These are phyloP conservation scores for Erebia palarica DNA, from an alignment of 2,888 invertebrate genomes.

Conservation along the genomic window DNA sequence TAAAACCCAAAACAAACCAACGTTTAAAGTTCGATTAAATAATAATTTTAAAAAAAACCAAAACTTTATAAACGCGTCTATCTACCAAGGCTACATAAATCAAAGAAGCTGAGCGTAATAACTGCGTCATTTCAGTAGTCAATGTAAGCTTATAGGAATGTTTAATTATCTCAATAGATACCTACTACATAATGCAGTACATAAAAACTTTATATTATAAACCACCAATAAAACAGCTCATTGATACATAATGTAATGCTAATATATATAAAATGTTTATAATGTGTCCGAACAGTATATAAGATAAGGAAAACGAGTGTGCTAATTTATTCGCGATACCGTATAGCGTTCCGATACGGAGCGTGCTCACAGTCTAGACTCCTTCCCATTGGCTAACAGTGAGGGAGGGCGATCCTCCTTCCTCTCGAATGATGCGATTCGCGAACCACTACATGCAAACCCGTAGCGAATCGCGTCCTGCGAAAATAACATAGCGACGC, in stretches of 20 bases:
- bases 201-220: constrained; percentile 14
- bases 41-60: constrained; percentile 35
- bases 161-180: constrained; percentile 14
- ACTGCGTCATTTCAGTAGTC: constrained; percentile 26
- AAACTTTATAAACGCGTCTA: constrained; percentile 60
- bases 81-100: constrained; percentile 69
- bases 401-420: constrained; percentile 80
- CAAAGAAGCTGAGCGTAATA: constrained; percentile 47
- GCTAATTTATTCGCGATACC: constrained; percentile 76
- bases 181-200: constrained; percentile 5
- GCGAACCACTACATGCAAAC: constrained; percentile 63
- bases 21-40: constrained; percentile 23
- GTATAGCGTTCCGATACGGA: constrained; percentile 53
- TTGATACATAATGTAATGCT: constrained; percentile 31
- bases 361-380: constrained; percentile 57
- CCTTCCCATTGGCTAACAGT: constrained; percentile 66
- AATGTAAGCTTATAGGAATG: constrained; percentile 4
- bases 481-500: constrained; percentile 50
- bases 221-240: constrained; percentile 25
- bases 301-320: constrained; percentile 44
- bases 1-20: constrained; percentile 27
- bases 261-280: constrained; percentile 43
- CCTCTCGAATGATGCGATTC: constrained; percentile 78
- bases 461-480: constrained; percentile 66
- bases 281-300: constrained; percentile 30